phyloP scores from a whole-genome alignment of 1,140 invertebrate genomes.

The Spodoptera frugiperda region DNA sequence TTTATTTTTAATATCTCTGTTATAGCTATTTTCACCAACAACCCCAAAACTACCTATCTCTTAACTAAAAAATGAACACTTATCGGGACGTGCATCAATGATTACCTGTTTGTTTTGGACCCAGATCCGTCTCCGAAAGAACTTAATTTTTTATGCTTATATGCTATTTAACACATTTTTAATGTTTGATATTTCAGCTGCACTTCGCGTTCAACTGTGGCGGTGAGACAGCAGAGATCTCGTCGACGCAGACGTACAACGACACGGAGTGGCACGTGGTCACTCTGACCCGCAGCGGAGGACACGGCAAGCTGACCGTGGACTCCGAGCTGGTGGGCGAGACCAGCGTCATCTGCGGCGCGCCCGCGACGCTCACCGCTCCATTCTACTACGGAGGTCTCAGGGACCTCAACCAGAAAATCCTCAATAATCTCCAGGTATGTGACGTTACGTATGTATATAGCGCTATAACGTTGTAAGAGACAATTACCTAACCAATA shows the following conservation, averaged over 20 bases:
- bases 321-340: constrained; percentile 88
- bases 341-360: constrained; percentile 86
- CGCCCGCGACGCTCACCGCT: constrained; percentile 88
- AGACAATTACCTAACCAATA: no score
- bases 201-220: constrained; percentile 87
- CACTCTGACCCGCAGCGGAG: constrained; percentile 87
- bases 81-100: no score
- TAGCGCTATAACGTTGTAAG: no score
- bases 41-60: no score
- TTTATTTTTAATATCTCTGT: no score
- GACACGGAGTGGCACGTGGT: constrained; percentile 96
- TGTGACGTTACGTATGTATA: no score
- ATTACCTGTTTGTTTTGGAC: no score
- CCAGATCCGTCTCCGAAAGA: no score
- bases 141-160: constrained; percentile 14
- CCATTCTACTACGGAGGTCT: constrained; percentile 94
- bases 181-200: constrained; percentile 52
- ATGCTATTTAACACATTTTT: not conserved
- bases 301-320: constrained; percentile 89
- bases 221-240: constrained; percentile 88
- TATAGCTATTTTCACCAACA: no score
- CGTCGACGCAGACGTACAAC: constrained; percentile 88
- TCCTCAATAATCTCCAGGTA: constrained; percentile 67
- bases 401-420: constrained; percentile 58
- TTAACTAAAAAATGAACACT: no score